phyloP scores from a whole-genome alignment of 2,113 vertebrate species.

The Pangasianodon gigas region DNA sequence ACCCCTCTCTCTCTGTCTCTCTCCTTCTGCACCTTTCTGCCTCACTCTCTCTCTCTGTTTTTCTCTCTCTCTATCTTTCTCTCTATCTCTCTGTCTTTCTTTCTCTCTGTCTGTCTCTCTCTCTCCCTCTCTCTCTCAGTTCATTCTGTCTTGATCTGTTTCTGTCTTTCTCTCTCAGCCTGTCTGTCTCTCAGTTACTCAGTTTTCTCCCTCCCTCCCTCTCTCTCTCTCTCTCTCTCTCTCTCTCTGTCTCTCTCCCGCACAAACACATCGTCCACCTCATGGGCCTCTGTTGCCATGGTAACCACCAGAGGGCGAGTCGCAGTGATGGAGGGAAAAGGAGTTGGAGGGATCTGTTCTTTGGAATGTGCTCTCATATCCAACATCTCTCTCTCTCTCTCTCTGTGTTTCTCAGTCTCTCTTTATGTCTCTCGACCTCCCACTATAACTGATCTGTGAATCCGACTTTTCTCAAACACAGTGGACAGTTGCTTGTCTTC shows the following conservation, averaged over 20 bases:
- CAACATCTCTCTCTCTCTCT: constrained; percentile 11
- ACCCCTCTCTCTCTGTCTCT: background rate
- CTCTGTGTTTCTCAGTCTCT: constrained; percentile 16
- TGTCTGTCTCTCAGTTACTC: background rate
- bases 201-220: background rate
- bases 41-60: no score
- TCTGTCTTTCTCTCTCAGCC: background rate
- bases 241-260: background rate
- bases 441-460: background rate
- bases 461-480: background rate
- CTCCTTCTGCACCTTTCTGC: no score
- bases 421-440: background rate
- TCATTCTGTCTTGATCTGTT: background rate
- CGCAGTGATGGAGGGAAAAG: constrained; percentile 39
- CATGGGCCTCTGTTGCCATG: constrained; percentile 55
- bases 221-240: background rate
- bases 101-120: background rate
- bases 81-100: background rate
- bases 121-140: background rate
- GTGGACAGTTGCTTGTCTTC: constrained; percentile 1
- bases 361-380: constrained; percentile 49
- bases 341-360: constrained; percentile 41
- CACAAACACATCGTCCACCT: constrained; percentile 39
- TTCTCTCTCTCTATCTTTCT: background rate
- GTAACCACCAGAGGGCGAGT: constrained; percentile 47